Evolutionary conservation across 1,140 invertebrate genomes (phyloP), one percentile per base, ranked within the genome.

Genomic region (Orius insidiosus): DNA sequence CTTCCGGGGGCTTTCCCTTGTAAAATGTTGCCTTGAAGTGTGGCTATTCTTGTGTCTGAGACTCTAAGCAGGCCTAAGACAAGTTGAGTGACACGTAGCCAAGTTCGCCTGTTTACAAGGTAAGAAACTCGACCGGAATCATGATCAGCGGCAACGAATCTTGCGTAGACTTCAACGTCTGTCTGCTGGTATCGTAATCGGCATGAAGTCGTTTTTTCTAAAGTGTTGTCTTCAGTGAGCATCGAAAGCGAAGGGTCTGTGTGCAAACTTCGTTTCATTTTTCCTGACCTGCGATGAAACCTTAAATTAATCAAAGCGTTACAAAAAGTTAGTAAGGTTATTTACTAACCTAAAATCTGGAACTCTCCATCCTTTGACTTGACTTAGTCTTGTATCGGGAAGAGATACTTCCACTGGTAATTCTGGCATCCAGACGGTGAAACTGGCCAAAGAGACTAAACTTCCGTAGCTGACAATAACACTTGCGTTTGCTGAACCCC

Each of bases 351-450:
- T 50, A 7, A 46, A 46, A 45, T 51, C 79, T n/a, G 84, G 79
- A 30, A 90, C 80, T 61, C 82, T 81, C 75, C 75, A 78, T 14
- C 76, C 76, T 66, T 90, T 89, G 48, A 97, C 79, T 63, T 93
- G 87, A 37, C 85, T 93, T 7, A 98, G 71, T 49, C 85, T 75
- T 38, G 78, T 75, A 63, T 98, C 92, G 1, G 78, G 75, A 1
- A 96, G 77, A 48, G 81, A 76, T 11, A 97, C 77, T 57, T 92
- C 87, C 34, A 97, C 64, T 0, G 88, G 86, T 55, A 93, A 80
- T 60, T 94, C 88, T 0, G 93, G 92, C 76, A 94, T 92, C 93
- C 93, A 98, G 0, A 97, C 89, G 6, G 81, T 85, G 60, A 97
- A 89, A 49, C 78, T 71, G 0, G 88, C 83, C 34, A 85, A 61